Percentiles rank a stretch among this genome's conserved stretches.
Evolutionary conservation across 2,888 invertebrate genomes (phyloP).

Genomic region (Tachina fera): DNA sequence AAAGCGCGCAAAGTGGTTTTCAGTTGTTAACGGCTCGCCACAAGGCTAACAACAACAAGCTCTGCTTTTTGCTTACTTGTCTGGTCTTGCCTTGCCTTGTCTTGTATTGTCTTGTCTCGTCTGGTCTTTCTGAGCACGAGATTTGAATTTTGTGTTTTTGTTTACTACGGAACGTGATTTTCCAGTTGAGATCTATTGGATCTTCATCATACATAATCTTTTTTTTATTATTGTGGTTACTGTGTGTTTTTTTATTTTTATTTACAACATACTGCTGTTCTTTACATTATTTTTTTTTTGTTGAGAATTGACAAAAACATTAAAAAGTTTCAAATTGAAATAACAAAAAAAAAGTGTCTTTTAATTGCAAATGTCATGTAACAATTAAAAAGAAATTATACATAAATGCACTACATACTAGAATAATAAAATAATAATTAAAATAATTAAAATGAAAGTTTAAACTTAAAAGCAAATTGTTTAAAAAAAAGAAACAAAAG

Average conservation of each 20-base stretch:
- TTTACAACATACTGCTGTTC: constrained; percentile 31
- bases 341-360: constrained; percentile 10
- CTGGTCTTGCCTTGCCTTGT: constrained; percentile 40
- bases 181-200: constrained; percentile 69
- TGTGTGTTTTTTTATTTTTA: constrained; percentile 33
- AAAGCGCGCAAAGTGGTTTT: constrained; percentile 83
- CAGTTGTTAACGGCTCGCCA: constrained; percentile 84
- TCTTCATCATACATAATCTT: constrained; percentile 18
- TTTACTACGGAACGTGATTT: constrained; percentile 73
- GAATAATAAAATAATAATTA: constrained; percentile 1
- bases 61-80: constrained; percentile 63
- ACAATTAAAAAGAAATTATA: constrained; percentile 5
- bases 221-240: constrained; percentile 42
- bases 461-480: constrained; percentile 6
- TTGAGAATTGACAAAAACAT: constrained; percentile 35
- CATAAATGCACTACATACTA: background rate
- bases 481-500: constrained; percentile 10
- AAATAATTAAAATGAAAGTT: constrained; percentile 9
- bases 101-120: constrained; percentile 19
- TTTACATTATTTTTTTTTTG: constrained; percentile 18
- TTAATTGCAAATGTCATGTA: constrained; percentile 26
- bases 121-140: constrained; percentile 56
- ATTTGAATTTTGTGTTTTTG: constrained; percentile 62
- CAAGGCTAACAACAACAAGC: constrained; percentile 82
- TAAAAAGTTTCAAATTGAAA: constrained; percentile 36